Percentiles rank a stretch among this genome's conserved stretches.
Conservation (phyloP, 2,113 vertebrate genomes). For the Nyctibius bracteatus region DNA sequence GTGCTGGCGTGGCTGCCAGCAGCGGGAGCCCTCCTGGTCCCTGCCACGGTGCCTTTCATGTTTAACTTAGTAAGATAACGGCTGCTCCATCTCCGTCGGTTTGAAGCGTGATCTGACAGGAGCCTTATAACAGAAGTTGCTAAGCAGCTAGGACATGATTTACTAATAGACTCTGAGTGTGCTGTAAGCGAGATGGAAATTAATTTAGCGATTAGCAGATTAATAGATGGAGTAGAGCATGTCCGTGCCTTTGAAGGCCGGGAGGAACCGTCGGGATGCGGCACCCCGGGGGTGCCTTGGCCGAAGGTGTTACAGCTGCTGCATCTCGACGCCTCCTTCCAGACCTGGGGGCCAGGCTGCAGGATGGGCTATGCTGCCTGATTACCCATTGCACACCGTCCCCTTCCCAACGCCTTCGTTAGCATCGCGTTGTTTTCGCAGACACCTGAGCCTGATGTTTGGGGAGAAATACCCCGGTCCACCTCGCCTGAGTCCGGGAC, state of each 20-base stretch:
- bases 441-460: not conserved
- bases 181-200: slow-evolving; percentile 34
- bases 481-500: accelerated
- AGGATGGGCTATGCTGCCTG: no score
- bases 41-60: not conserved
- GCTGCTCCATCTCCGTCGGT: not conserved
- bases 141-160: slow-evolving; percentile 39
- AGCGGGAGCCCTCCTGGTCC: not conserved
- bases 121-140: slow-evolving; percentile 28
- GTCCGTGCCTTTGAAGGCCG: not conserved
- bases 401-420: not conserved
- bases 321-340: accelerated
- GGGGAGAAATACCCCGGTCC: not conserved
- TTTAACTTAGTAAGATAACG: not conserved
- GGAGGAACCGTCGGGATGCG: not conserved
- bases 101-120: slow-evolving; percentile 26
- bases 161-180: not conserved
- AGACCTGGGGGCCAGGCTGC: not conserved
- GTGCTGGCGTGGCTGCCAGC: not conserved
- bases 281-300: not conserved
- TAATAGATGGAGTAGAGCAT: not conserved
- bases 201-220: slow-evolving; percentile 33
- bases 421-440: not conserved
- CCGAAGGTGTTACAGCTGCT: not conserved
- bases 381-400: accelerated